These are phyloP conservation scores for Otis tarda DNA, from an alignment of 2,113 vertebrate genomes.

Conservation along the genomic window DNA sequence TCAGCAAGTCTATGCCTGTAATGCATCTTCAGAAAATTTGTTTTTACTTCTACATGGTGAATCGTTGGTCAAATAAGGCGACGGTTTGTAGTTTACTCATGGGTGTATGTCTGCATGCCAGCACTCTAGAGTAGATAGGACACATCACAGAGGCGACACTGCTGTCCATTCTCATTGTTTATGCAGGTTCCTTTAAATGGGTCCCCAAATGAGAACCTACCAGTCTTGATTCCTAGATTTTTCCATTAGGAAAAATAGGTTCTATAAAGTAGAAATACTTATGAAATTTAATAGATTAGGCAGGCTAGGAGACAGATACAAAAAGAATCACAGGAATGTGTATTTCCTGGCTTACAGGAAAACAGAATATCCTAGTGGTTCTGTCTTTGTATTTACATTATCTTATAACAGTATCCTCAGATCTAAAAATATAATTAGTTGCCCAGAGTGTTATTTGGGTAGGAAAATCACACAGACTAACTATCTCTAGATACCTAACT, in stretches of 20 bases:
- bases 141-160: background rate
- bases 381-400: background rate
- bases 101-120: background rate
- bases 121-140: background rate
- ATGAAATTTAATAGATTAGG: background rate
- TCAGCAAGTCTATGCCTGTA: background rate
- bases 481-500: background rate
- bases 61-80: background rate
- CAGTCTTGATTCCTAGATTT: background rate
- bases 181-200: background rate
- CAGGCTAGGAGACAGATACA: background rate
- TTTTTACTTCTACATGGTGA: background rate
- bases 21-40: background rate
- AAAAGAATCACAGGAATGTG: too few relatives aligned
- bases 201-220: background rate
- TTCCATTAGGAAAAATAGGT: background rate
- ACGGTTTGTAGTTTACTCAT: background rate
- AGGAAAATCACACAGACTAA: background rate
- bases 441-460: background rate
- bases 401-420: background rate
- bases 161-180: background rate
- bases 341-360: background rate
- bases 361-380: background rate
- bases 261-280: background rate
- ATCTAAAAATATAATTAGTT: background rate